Percentiles rank a stretch among this genome's conserved stretches.
Evolutionary conservation across 2,888 invertebrate genomes (phyloP).

Genomic region (Cremastinae sp.): DNA sequence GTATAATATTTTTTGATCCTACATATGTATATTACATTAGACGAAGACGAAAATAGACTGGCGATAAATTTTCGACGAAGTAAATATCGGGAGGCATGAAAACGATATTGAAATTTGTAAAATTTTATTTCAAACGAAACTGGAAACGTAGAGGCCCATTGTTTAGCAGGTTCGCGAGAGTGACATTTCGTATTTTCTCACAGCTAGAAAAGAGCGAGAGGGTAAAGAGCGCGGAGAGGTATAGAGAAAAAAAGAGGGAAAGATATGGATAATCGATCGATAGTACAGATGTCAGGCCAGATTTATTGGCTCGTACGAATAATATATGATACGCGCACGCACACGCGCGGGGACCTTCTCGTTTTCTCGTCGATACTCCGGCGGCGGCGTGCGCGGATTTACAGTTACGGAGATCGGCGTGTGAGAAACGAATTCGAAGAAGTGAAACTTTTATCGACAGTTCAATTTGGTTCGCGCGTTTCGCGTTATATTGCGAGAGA

Average conservation of each 20-base stretch:
- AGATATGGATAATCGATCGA: constrained; percentile 28
- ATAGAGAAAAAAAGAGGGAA: not conserved
- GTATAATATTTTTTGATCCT: no score
- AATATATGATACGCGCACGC: constrained; percentile 37
- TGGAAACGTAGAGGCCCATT: not conserved
- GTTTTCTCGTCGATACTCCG: no score
- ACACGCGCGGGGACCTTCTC: not conserved
- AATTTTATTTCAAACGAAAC: no score
- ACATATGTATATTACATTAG: no score
- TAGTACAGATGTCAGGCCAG: constrained; percentile 23
- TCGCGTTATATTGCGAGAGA: constrained; percentile 49
- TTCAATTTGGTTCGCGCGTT: constrained; percentile 59
- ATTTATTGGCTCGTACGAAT: constrained; percentile 34
- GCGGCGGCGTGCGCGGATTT: not conserved
- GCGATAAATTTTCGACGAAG: no score
- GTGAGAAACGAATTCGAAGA: constrained; percentile 50
- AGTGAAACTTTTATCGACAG: constrained; percentile 63
- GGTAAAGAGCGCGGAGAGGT: no score
- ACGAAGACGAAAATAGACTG: no score
- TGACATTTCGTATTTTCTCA: constrained; percentile 28
- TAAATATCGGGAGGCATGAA: no score
- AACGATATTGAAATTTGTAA: no score
- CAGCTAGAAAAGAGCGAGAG: not conserved
- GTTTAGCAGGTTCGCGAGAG: not conserved
- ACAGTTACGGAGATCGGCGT: constrained; percentile 37